These are phyloP conservation scores for Asteroscopus sphinx DNA, from an alignment of 2,888 invertebrate genomes.

Conservation along the genomic window DNA sequence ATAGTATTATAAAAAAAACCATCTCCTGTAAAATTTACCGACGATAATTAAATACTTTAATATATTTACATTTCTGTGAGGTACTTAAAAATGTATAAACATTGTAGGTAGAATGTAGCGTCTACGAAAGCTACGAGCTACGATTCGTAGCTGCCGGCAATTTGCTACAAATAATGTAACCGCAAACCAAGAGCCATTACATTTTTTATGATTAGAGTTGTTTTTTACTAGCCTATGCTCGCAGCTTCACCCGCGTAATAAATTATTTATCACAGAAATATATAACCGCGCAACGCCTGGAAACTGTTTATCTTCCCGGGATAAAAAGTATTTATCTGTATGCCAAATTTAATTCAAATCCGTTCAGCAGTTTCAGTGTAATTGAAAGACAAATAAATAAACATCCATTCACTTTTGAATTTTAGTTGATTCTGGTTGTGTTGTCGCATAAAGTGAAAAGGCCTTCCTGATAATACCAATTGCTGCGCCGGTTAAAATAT, in stretches of 20 bases:
- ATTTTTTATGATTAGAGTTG: conserved; percentile 30
- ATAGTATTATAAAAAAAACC: too few relatives aligned
- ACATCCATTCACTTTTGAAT: too few relatives aligned
- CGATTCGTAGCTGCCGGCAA: conserved; percentile 38
- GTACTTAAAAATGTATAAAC: conserved; percentile 43
- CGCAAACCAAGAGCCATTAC: conserved; percentile 28
- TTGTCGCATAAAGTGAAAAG: neutral
- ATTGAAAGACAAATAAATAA: too few relatives aligned
- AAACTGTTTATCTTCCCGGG: too few relatives aligned
- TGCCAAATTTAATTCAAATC: too few relatives aligned
- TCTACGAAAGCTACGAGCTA: conserved; percentile 43
- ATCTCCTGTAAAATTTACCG: conserved; percentile 17
- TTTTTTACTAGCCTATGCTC: conserved; percentile 7
- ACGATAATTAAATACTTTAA: conserved; percentile 6
- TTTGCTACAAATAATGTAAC: conserved; percentile 44
- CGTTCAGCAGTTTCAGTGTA: too few relatives aligned
- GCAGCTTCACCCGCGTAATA: too few relatives aligned
- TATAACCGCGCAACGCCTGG: too few relatives aligned
- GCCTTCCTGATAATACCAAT: too few relatives aligned
- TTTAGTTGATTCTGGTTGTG: neutral
- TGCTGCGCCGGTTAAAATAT: too few relatives aligned
- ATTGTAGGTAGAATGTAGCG: conserved; percentile 40
- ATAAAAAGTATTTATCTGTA: too few relatives aligned
- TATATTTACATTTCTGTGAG: conserved; percentile 20
- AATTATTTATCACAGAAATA: too few relatives aligned